Percentiles rank a stretch among this genome's conserved stretches.
These are phyloP conservation scores for Epizoanthus stellaris DNA, from an alignment of 92 coral and sea anemone species.

Conservation along the genomic window DNA sequence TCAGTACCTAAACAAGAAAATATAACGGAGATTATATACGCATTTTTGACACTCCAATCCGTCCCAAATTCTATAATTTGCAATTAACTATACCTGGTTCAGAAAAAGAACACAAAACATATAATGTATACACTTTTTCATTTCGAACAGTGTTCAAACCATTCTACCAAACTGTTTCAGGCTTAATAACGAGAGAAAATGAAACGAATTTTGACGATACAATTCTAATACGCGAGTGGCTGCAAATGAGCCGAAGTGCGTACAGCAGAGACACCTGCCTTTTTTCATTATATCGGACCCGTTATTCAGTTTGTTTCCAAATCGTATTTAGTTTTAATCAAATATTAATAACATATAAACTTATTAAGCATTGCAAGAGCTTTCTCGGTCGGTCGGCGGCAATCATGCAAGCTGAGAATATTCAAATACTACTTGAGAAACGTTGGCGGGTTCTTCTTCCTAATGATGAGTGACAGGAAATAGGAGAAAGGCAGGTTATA, in stretches of 20 bases:
- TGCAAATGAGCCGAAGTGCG: background rate
- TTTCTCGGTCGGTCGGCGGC: background rate
- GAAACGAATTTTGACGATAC: background rate
- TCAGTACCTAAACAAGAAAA: background rate
- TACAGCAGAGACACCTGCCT: background rate
- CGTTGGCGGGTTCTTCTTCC: background rate
- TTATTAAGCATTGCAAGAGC: background rate
- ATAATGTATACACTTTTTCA: background rate
- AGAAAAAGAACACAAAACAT: background rate
- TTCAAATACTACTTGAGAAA: background rate
- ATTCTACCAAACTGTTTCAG: background rate
- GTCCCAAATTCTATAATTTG: background rate
- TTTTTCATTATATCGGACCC: background rate
- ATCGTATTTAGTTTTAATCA: slow-evolving; percentile 18
- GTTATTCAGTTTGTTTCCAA: background rate
- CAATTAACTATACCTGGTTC: background rate
- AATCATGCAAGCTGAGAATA: background rate
- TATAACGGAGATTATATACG: background rate
- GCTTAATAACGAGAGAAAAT: background rate
- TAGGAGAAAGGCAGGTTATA: too few species aligned
- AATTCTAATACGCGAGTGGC: background rate
- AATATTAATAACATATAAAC: slow-evolving; percentile 16
- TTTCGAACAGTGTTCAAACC: background rate
- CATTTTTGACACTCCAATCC: background rate
- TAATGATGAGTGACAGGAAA: background rate